Evolutionary conservation across 2,113 vertebrate genomes (phyloP).

Genomic region (Sinocyclocheilus anshuiensis): DNA sequence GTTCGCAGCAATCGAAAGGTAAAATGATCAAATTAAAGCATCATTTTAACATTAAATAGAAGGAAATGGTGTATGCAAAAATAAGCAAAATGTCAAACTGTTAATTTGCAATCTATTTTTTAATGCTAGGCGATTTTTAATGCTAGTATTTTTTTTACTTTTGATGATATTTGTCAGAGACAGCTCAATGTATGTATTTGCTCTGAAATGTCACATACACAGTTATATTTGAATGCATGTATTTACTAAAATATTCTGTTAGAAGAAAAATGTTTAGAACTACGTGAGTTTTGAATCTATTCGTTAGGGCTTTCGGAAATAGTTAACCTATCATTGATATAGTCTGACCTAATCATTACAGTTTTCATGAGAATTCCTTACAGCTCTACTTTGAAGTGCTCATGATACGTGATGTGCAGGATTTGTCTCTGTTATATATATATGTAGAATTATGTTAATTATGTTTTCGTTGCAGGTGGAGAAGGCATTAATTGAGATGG

Average conservation of each 20-base stretch:
- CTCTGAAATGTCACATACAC: no score
- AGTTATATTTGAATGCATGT: not conserved
- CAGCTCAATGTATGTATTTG: no score
- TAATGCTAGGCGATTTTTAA: not conserved
- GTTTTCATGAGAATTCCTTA: no score
- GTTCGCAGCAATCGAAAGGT: conserved; percentile 56
- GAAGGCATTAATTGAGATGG: conserved; percentile 72
- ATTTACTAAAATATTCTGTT: not conserved
- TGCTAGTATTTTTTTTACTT: no score
- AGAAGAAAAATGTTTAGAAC: not conserved
- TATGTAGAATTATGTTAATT: not conserved
- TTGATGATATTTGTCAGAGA: no score
- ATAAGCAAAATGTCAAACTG: not conserved
- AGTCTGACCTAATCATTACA: no score
- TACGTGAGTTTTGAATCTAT: no score
- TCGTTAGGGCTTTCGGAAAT: no score
- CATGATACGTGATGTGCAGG: not conserved
- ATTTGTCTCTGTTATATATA: not conserved
- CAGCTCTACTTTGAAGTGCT: not conserved
- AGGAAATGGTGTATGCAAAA: not conserved
- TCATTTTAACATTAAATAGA: not conserved
- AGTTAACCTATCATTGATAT: no score
- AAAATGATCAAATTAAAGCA: not conserved
- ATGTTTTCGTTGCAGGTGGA: conserved; percentile 38
- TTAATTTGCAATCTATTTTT: not conserved